Conservation (phyloP, 2,888 invertebrate species). For the Lamproptera curius region DNA sequence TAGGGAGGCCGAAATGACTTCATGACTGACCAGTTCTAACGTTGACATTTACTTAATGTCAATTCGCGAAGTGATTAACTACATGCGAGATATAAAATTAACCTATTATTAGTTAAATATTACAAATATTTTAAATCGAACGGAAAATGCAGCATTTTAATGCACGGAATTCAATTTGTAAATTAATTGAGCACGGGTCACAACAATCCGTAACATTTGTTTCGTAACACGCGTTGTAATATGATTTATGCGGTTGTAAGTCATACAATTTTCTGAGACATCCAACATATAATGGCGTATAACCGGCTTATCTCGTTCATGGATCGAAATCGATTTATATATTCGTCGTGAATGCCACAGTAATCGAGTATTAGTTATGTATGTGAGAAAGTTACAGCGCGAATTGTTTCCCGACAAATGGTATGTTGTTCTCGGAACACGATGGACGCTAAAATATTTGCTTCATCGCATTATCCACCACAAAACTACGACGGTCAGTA, state of each 20-base stretch:
- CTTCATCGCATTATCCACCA: slow-evolving; percentile 18
- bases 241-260: slow-evolving; percentile 10
- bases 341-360: slow-evolving; percentile 30
- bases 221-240: not conserved
- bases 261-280: slow-evolving; percentile 24
- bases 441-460: not conserved
- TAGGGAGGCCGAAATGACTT: not conserved
- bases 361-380: slow-evolving; percentile 23
- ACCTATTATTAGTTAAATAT: too few species aligned
- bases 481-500: slow-evolving; percentile 52
- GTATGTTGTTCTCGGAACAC: not conserved
- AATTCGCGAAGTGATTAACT: not conserved
- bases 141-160: too few species aligned
- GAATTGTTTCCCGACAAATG: slow-evolving; percentile 20
- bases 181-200: not conserved
- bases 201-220: slow-evolving; percentile 2
- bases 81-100: too few species aligned
- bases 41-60: not conserved
- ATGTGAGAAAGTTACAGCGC: slow-evolving; percentile 1
- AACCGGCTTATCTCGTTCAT: slow-evolving; percentile 30
- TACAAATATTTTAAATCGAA: too few species aligned
- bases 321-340: slow-evolving; percentile 34
- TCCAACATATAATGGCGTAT: slow-evolving; percentile 12
- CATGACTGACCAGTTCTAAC: not conserved
- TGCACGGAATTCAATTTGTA: too few species aligned